Percentiles rank a stretch among this genome's conserved stretches.
Evolutionary conservation across 1,140 invertebrate species (phyloP).

Genomic region (Apis mellifera): DNA sequence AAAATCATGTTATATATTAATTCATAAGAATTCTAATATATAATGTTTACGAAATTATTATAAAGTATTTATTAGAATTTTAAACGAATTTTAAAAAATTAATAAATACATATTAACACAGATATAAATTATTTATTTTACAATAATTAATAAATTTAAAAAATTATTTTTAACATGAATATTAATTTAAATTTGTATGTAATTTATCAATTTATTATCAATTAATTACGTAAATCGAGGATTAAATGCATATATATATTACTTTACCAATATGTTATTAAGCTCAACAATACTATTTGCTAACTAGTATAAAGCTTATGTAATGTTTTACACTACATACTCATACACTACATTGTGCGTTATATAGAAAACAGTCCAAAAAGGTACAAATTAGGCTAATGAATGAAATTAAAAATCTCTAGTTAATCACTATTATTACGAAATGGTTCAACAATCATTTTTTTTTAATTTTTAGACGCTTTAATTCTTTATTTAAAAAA

Average conservation of each 20-base stretch:
- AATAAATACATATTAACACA: too few relatives aligned
- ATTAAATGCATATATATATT: slow-evolving; percentile 13
- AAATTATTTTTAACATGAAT: too few relatives aligned
- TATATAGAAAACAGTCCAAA: slow-evolving; percentile 8
- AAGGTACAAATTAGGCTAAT: background rate
- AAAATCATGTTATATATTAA: background rate
- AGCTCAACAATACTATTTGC: slow-evolving; percentile 18
- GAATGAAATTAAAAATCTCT: slow-evolving; percentile 3
- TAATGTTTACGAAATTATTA: background rate
- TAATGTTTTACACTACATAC: slow-evolving; percentile 9
- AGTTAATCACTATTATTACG: slow-evolving; percentile 14
- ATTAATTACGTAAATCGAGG: background rate
- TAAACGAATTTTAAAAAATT: background rate
- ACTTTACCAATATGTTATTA: background rate
- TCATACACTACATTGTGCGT: slow-evolving; percentile 27
- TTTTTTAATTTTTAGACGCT: background rate
- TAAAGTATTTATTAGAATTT: too few relatives aligned
- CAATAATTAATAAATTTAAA: too few relatives aligned
- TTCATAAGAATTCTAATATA: background rate
- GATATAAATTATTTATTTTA: too few relatives aligned
- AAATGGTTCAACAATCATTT: background rate
- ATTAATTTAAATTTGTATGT: background rate
- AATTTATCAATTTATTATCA: background rate
- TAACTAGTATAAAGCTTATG: background rate
- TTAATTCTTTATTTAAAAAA: background rate